Conservation (phyloP, 2,113 vertebrate genomes). For the Python bivittatus region DNA sequence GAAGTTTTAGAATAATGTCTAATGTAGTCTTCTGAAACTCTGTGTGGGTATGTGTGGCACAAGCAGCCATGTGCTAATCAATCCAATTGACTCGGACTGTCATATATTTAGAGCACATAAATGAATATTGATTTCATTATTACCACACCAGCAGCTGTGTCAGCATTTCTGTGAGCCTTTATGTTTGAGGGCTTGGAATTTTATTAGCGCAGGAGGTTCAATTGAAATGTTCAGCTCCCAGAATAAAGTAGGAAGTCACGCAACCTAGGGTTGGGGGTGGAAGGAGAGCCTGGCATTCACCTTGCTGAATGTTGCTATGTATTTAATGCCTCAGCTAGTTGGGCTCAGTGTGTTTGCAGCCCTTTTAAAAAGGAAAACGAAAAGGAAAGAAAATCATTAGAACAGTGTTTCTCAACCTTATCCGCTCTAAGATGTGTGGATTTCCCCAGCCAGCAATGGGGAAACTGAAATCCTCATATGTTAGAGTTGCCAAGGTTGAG, state of each 20-base stretch:
- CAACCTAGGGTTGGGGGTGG: background rate
- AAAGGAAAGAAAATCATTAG: background rate
- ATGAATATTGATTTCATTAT: conserved; percentile 59
- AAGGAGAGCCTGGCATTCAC: background rate
- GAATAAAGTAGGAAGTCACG: background rate
- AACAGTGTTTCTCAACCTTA: background rate
- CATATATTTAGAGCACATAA: conserved; percentile 60
- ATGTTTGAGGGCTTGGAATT: conserved; percentile 15
- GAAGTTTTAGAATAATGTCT: conserved; percentile 39
- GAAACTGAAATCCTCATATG: no score
- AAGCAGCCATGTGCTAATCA: conserved; percentile 34
- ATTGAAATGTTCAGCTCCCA: conserved; percentile 25
- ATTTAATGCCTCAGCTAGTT: background rate
- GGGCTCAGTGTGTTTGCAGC: background rate
- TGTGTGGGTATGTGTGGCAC: conserved; percentile 22
- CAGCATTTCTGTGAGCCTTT: conserved; percentile 32
- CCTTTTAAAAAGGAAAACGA: no score
- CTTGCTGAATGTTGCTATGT: background rate
- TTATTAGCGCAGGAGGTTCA: conserved; percentile 19
- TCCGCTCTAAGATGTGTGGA: background rate
- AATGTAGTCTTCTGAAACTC: conserved; percentile 42
- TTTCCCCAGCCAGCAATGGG: background rate
- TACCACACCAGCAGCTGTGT: conserved; percentile 37
- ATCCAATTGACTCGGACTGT: conserved; percentile 44
- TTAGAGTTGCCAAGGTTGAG: background rate